Conservation (phyloP, 2,113 vertebrate species). For the Saimiri boliviensis region DNA sequence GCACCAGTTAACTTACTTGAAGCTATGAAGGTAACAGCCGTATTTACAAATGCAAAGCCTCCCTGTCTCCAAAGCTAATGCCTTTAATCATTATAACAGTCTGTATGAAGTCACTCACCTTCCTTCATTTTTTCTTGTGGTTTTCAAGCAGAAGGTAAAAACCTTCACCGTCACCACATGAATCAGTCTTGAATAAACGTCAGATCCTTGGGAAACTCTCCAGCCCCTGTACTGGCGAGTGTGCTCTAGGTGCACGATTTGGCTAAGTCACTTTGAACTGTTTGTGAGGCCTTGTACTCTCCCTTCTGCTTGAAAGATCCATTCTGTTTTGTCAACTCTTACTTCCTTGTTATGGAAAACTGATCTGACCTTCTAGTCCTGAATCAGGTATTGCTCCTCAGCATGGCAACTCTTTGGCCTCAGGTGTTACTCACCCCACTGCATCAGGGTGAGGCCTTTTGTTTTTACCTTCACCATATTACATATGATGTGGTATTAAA, state of each 20-base stretch:
- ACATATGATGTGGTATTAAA: not conserved
- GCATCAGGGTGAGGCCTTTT: not conserved
- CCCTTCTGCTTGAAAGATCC: not conserved
- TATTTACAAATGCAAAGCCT: not conserved
- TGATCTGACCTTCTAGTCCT: not conserved
- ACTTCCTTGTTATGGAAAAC: not conserved
- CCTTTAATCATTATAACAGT: not conserved
- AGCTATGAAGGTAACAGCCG: not conserved
- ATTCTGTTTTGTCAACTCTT: not conserved
- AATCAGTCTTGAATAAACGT: not conserved
- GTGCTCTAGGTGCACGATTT: not conserved
- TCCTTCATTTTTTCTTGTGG: not conserved
- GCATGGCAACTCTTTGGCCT: accelerated
- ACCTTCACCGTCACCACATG: not conserved
- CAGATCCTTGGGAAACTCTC: not conserved
- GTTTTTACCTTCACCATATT: not conserved
- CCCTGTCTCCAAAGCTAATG: not conserved
- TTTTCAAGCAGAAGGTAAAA: not conserved
- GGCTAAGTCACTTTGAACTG: not conserved
- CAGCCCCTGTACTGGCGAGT: not conserved
- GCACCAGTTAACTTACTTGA: not conserved
- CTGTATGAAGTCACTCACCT: not conserved
- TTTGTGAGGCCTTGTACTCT: not conserved
- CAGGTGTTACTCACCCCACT: not conserved
- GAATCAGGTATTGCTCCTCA: not conserved